phyloP scores from a whole-genome alignment of 2,113 vertebrate genomes.

The Lethenteron reissneri region DNA sequence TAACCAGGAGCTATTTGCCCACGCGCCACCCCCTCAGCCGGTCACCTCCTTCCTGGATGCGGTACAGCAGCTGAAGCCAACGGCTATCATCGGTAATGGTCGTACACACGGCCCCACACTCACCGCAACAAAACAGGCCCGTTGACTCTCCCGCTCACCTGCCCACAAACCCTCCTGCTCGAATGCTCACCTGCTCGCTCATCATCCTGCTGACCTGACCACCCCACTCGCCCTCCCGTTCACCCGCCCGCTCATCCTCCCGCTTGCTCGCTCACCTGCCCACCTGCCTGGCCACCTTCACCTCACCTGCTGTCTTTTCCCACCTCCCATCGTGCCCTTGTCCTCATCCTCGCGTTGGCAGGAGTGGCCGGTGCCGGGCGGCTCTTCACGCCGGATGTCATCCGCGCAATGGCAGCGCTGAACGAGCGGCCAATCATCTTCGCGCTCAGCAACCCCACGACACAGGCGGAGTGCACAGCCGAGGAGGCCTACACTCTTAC shows the following conservation, averaged over 20 bases:
- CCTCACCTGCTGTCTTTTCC: too few relatives aligned
- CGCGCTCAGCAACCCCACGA: slow-evolving; percentile 77
- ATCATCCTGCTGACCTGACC: too few relatives aligned
- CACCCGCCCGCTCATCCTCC: too few relatives aligned
- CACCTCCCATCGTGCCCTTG: too few relatives aligned
- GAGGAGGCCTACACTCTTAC: slow-evolving; percentile 68
- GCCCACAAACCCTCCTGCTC: too few relatives aligned
- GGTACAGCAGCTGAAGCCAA: slow-evolving; percentile 54
- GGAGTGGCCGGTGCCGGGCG: slow-evolving; percentile 74
- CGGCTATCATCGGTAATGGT: slow-evolving; percentile 58
- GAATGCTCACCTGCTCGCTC: too few relatives aligned
- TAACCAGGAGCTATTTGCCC: slow-evolving; percentile 56
- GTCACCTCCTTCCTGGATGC: slow-evolving; percentile 56
- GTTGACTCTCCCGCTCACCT: too few relatives aligned
- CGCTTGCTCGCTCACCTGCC: too few relatives aligned
- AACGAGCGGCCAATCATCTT: slow-evolving; percentile 74
- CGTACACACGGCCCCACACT: too few relatives aligned
- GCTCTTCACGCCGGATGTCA: slow-evolving; percentile 53
- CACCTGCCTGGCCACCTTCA: too few relatives aligned
- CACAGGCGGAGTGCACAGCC: slow-evolving; percentile 68
- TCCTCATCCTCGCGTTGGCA: slow-evolving; percentile 13
- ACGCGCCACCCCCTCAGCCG: slow-evolving; percentile 29
- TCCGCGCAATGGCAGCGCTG: slow-evolving; percentile 48
- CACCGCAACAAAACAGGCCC: too few relatives aligned
- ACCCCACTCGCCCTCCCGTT: too few relatives aligned